Conservation (phyloP, 2,888 invertebrate genomes). For the Metopia argyrocephala region DNA sequence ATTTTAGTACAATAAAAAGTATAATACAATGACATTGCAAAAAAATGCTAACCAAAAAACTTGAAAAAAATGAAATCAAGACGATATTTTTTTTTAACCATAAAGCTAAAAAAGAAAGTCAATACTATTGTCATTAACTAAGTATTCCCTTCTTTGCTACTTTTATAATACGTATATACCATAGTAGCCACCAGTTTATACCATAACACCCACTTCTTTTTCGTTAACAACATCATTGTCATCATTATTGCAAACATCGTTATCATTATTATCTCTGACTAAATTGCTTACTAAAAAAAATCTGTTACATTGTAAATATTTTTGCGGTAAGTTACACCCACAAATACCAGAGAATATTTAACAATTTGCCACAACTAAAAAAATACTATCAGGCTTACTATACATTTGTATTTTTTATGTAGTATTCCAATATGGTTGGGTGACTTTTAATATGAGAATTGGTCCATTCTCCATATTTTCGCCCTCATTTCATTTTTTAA, state of each 20-base stretch:
- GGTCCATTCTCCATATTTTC: constrained; percentile 61
- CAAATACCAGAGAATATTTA: constrained; percentile 53
- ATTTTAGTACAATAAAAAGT: constrained; percentile 11
- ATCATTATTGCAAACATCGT: not conserved
- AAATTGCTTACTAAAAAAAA: constrained; percentile 31
- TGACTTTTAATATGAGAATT: constrained; percentile 45
- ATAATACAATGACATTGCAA: constrained; percentile 58
- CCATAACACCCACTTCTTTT: not conserved
- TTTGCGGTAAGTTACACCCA: constrained; percentile 60
- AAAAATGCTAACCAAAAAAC: constrained; percentile 37
- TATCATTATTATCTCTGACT: constrained; percentile 46
- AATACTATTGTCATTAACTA: constrained; percentile 27
- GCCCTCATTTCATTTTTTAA: constrained; percentile 50
- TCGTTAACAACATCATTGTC: not conserved
- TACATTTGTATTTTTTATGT: not conserved
- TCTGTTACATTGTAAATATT: constrained; percentile 50
- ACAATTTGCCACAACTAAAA: constrained; percentile 29
- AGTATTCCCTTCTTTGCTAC: constrained; percentile 1
- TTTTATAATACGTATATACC: not conserved
- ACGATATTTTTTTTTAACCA: constrained; percentile 49
- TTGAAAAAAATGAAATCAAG: constrained; percentile 35
- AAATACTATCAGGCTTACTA: not conserved
- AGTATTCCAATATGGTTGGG: constrained; percentile 46
- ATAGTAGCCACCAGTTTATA: not conserved
- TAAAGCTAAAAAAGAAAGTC: constrained; percentile 34